phyloP scores from a whole-genome alignment of 2,888 invertebrate species.

The Andrena chrysosceles region DNA sequence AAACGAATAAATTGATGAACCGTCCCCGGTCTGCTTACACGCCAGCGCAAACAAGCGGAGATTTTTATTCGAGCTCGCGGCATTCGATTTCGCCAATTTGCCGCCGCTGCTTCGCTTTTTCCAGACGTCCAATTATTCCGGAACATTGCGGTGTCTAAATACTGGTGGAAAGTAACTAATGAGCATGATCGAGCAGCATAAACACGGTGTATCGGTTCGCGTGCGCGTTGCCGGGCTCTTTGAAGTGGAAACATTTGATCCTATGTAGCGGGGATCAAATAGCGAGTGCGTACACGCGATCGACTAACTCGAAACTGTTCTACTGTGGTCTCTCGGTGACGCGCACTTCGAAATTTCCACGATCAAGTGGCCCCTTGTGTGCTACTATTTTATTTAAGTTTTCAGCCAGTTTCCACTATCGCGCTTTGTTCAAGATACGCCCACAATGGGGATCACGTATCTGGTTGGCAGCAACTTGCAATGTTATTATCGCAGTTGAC shows the following conservation, averaged over 20 bases:
- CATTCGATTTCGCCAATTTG: not conserved
- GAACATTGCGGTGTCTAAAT: constrained; percentile 12
- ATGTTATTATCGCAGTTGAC: constrained; percentile 43
- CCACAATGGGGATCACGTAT: constrained; percentile 27
- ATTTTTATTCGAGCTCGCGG: not conserved
- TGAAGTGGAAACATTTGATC: constrained; percentile 54
- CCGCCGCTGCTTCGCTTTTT: not conserved
- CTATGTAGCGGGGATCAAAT: constrained; percentile 37
- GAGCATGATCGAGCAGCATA: constrained; percentile 23
- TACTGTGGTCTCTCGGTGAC: not conserved
- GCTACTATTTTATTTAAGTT: constrained; percentile 29
- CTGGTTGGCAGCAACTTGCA: constrained; percentile 15
- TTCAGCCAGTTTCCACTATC: not conserved
- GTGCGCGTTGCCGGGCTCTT: constrained; percentile 34
- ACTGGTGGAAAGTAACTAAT: constrained; percentile 23
- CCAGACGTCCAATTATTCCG: not conserved
- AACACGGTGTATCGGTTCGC: constrained; percentile 22
- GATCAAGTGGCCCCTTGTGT: not conserved
- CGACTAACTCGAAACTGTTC: not conserved
- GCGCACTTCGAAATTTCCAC: constrained; percentile 26
- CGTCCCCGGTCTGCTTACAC: not conserved
- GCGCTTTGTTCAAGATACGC: constrained; percentile 10
- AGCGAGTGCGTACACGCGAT: constrained; percentile 14
- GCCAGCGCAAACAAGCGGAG: not conserved
- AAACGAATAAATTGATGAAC: constrained; percentile 16